A percentile compares a stretch with the other conserved stretches of the same genome.
Evolutionary conservation across 2,888 invertebrate species (phyloP).

Genomic region (Cabera pusaria): DNA sequence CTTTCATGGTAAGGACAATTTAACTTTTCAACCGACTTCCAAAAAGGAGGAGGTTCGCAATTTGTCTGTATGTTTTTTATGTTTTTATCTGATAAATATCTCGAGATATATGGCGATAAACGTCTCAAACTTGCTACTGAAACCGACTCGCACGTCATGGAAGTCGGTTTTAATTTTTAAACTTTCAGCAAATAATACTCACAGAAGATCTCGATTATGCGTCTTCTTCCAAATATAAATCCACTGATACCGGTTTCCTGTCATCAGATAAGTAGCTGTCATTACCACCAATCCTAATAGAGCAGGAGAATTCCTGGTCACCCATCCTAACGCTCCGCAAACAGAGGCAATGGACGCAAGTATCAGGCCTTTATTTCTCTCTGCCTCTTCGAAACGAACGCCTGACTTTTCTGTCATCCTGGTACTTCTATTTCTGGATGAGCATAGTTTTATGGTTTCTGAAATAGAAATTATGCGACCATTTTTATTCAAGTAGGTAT

Average conservation of each 20-base stretch:
- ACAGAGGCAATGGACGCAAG: slow-evolving; percentile 47
- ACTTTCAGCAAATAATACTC: slow-evolving; percentile 38
- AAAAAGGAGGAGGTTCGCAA: too few species aligned
- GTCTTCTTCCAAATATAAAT: slow-evolving; percentile 74
- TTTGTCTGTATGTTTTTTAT: too few species aligned
- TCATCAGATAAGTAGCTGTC: slow-evolving; percentile 60
- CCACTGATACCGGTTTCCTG: slow-evolving; percentile 76
- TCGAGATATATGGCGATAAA: too few species aligned
- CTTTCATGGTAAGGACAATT: too few species aligned
- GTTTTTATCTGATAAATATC: too few species aligned
- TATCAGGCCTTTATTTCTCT: slow-evolving; percentile 52
- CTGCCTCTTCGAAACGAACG: slow-evolving; percentile 73
- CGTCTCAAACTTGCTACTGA: too few species aligned
- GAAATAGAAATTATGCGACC: slow-evolving; percentile 11
- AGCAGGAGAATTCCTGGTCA: slow-evolving; percentile 46
- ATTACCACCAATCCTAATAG: slow-evolving; percentile 48
- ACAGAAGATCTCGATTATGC: slow-evolving; percentile 64
- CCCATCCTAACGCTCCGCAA: slow-evolving; percentile 50
- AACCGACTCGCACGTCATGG: too few species aligned
- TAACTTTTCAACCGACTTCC: too few species aligned
- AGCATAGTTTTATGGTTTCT: slow-evolving; percentile 36
- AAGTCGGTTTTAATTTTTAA: too few species aligned
- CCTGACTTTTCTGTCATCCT: slow-evolving; percentile 71
- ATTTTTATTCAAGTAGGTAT: too few species aligned
- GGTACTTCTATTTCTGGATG: slow-evolving; percentile 43